Percentiles rank a stretch among this genome's conserved stretches.
Evolutionary conservation across 2,888 invertebrate genomes (phyloP).

Genomic region (Eudemis profundana): DNA sequence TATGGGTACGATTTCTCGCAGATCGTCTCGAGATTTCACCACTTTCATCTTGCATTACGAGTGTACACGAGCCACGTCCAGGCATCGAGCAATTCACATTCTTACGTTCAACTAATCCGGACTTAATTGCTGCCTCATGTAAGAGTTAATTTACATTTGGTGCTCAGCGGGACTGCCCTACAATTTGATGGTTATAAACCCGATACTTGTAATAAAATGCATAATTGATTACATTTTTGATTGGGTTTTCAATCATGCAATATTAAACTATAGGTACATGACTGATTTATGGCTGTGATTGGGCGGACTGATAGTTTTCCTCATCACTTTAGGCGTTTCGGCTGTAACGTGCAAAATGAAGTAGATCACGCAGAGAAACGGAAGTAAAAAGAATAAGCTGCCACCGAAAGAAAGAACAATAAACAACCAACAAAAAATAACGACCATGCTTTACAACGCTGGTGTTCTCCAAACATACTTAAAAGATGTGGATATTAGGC

Average conservation of each 20-base stretch:
- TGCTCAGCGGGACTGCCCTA: conserved; percentile 19
- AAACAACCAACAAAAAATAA: too few relatives aligned
- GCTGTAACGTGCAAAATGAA: not conserved
- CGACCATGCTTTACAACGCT: conserved; percentile 13
- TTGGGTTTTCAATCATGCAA: conserved; percentile 16
- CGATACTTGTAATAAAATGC: not conserved
- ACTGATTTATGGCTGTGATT: conserved; percentile 3
- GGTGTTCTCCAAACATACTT: conserved; percentile 20
- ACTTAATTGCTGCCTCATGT: conserved; percentile 32
- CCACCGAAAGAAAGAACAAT: not conserved
- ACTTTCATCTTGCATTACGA: conserved; percentile 80
- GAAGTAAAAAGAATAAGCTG: not conserved
- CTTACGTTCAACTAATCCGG: conserved; percentile 45
- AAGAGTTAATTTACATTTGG: conserved; percentile 30
- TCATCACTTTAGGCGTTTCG: not conserved
- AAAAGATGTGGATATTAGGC: conserved; percentile 31
- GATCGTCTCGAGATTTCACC: conserved; percentile 77
- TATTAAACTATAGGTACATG: not conserved
- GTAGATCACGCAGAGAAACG: not conserved
- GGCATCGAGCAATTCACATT: conserved; percentile 57
- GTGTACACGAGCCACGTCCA: conserved; percentile 61
- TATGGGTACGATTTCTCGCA: conserved; percentile 79
- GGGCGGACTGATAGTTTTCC: not conserved
- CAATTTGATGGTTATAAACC: conserved; percentile 20
- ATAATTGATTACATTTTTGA: conserved; percentile 15